Conservation (phyloP, 2,797 vertebrate species). For the Periparus ater region DNA sequence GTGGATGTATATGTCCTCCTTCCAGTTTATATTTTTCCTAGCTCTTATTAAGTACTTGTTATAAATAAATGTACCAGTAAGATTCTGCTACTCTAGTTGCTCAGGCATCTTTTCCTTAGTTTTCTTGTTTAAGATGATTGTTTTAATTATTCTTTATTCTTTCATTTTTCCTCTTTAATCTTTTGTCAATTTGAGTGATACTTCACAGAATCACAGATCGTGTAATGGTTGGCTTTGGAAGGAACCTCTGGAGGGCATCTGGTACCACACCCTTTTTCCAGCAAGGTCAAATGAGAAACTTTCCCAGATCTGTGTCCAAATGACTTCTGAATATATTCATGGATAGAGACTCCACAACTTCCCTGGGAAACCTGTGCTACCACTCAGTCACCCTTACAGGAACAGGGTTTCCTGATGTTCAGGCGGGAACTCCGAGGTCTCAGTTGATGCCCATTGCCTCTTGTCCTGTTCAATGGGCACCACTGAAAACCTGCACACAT, state of each 20-base stretch:
- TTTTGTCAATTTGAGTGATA: background rate
- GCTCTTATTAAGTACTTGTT: slow-evolving; percentile 21
- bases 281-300: background rate
- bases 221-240: background rate
- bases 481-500: background rate
- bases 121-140: background rate
- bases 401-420: background rate
- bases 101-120: background rate
- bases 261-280: background rate
- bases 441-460: background rate
- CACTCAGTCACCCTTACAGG: background rate
- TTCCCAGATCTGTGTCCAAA: background rate
- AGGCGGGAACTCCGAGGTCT: background rate
- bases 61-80: slow-evolving; percentile 25
- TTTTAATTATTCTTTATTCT: background rate
- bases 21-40: background rate
- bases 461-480: background rate
- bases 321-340: background rate
- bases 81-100: background rate
- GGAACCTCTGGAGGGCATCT: background rate
- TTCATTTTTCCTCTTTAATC: background rate
- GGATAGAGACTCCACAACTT: background rate
- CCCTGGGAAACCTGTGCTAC: background rate
- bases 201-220: background rate
- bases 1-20: background rate